Percentiles rank a stretch among this genome's conserved stretches.
Evolutionary conservation across 2,888 invertebrate species (phyloP).

Genomic region (Fragum sueziense): DNA sequence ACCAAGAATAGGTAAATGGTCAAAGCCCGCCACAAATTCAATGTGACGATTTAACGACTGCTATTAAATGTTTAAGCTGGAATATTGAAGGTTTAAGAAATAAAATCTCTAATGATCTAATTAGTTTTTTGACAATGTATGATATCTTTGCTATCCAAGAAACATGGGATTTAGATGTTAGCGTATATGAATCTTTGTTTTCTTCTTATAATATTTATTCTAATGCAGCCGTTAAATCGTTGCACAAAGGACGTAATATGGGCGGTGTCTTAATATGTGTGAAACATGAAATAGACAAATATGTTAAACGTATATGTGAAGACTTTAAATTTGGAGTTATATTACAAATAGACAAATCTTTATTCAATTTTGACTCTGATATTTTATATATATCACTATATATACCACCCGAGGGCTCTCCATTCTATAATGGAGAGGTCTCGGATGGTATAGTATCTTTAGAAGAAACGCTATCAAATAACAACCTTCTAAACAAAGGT

Average conservation of each 20-base stretch:
- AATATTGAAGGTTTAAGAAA: conserved; percentile 21
- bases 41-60: background rate
- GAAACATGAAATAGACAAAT: background rate
- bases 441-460: background rate
- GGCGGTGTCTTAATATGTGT: conserved; percentile 22
- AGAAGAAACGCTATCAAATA: background rate
- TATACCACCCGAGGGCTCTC: conserved; percentile 21
- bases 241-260: background rate
- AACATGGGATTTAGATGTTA: conserved; percentile 16
- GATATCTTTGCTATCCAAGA: conserved; percentile 23
- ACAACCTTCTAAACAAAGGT: background rate
- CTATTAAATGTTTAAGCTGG: conserved; percentile 10
- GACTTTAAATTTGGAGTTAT: conserved; percentile 16
- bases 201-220: background rate
- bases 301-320: background rate
- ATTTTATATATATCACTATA: conserved; percentile 14
- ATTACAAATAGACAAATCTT: background rate
- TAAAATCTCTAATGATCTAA: conserved; percentile 19
- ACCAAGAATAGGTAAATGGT: conserved; percentile 23
- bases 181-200: background rate
- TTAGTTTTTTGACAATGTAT: background rate
- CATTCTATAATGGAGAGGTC: background rate
- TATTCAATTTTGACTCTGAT: conserved; percentile 2
- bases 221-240: conserved; percentile 1
- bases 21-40: conserved; percentile 22